Evolutionary conservation across 2,888 invertebrate species (phyloP), one percentile per base, ranked within the genome.

Genomic region (Artemia sinica): DNA sequence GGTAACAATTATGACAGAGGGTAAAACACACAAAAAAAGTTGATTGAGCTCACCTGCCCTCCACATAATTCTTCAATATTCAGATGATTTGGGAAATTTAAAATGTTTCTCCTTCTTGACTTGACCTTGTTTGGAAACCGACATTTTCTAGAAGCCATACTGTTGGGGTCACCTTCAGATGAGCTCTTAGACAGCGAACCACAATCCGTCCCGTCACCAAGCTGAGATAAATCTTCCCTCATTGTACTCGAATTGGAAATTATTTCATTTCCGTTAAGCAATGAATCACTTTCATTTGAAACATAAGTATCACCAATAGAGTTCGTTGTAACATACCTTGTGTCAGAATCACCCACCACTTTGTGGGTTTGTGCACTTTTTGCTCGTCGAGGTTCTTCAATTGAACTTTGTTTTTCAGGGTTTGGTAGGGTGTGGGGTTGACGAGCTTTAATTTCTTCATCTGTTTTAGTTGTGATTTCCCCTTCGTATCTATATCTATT

Each of bases 1-100:
- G 28, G 28, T 4, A 28, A 1, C 28, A 4, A 28, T 4, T 28
- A 28, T 28, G 28, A 28, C 28, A 28, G 28, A 28, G 28, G 4
- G 28, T 28, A 28, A 28, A 28, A 28, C 1, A 28, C 28, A 28
- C 1, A 11, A 12, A 48, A 49, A 50, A 14, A 14, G 49, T 65
- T 7, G 9, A 10, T 8, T 14, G 13, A 13, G 70, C 73, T 71
- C 76, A 83, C 83, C 80, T 84, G 84, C 71, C 83, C 75, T 6
- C 80, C 79, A 68, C 82, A 78, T 66, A 84, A 78, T 74, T 84
- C 84, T 73, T 85, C 84, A 41, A 83, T 81, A 73, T 82, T 83
- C 67, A 84, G 79, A 76, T 84, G 80, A 77, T 85, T 82, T 2
- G 78, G 77, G 79, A 74, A 81, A 80, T 69, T 82, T 79, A 74